Conservation (phyloP, 2,797 vertebrate genomes). For the Girardinus metallicus region DNA sequence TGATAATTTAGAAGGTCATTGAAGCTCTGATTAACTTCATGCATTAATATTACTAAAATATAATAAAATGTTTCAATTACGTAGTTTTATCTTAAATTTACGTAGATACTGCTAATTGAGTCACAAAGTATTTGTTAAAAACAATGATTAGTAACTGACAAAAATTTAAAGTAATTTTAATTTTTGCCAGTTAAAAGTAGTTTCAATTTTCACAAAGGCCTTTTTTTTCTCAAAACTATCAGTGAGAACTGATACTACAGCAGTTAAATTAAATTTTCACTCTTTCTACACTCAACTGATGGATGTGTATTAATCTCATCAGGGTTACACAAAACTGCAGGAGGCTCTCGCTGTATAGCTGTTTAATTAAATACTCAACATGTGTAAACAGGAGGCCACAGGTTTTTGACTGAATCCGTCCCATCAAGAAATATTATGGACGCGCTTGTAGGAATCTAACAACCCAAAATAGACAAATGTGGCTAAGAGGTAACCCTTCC, state of each 20-base stretch:
- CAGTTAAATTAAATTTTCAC: not conserved
- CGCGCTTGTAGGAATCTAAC: not conserved
- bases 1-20: not conserved
- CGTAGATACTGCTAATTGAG: not conserved
- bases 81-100: not conserved
- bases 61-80: not conserved
- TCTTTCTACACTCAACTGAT: not conserved
- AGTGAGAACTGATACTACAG: not conserved
- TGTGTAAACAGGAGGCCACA: not conserved
- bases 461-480: not conserved
- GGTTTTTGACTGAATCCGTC: not conserved
- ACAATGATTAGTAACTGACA: not conserved
- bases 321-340: not conserved
- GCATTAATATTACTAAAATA: not conserved
- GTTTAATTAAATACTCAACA: not conserved
- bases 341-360: not conserved
- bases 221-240: not conserved
- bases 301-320: not conserved
- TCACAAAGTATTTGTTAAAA: not conserved
- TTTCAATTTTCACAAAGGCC: too few relatives aligned
- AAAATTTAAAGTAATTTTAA: not conserved
- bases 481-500: slow-evolving; percentile 3
- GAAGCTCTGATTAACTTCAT: not conserved
- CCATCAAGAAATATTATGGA: not conserved
- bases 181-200: too few relatives aligned